These are phyloP conservation scores for Ursus arctos DNA, from an alignment of 2,113 vertebrate species.

Conservation along the genomic window DNA sequence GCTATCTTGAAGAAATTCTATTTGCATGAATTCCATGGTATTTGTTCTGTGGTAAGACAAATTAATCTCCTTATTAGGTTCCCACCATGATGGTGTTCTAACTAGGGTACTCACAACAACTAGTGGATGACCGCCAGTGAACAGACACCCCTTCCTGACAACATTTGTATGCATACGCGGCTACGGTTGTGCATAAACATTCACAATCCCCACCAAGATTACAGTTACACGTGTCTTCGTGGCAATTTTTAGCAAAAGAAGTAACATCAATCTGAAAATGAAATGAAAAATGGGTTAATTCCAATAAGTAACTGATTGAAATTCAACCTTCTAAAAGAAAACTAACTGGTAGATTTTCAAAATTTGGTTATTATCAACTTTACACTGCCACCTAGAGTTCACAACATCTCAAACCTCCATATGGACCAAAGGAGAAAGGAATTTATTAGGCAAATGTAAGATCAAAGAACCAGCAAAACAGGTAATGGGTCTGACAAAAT, in stretches of 20 bases:
- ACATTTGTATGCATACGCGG: slow-evolving; percentile 97
- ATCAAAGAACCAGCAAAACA: slow-evolving; percentile 15
- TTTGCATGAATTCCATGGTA: neutral
- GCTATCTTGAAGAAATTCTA: neutral
- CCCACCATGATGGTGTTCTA: neutral
- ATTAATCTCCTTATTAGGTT: neutral
- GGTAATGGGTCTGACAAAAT: neutral
- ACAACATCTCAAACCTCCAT: neutral
- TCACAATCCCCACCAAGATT: slow-evolving; percentile 98
- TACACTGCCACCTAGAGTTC: slow-evolving; percentile 44
- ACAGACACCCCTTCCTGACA: slow-evolving; percentile 95
- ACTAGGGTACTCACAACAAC: slow-evolving; percentile 92
- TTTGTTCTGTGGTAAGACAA: neutral
- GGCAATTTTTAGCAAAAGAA: slow-evolving; percentile 98
- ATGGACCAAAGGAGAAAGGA: neutral
- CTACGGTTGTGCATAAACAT: slow-evolving; percentile 97
- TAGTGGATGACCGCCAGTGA: slow-evolving; percentile 94
- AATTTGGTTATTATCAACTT: neutral
- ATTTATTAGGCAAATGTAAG: neutral
- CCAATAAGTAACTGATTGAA: slow-evolving; percentile 47
- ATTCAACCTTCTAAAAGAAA: slow-evolving; percentile 32
- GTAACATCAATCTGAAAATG: slow-evolving; percentile 95
- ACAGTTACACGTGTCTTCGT: slow-evolving; percentile 98
- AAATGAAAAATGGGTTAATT: slow-evolving; percentile 18
- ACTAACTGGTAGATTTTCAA: slow-evolving; percentile 8